phyloP scores from a whole-genome alignment of 2,797 vertebrate genomes.

The Rhabdophis nuchalis region DNA sequence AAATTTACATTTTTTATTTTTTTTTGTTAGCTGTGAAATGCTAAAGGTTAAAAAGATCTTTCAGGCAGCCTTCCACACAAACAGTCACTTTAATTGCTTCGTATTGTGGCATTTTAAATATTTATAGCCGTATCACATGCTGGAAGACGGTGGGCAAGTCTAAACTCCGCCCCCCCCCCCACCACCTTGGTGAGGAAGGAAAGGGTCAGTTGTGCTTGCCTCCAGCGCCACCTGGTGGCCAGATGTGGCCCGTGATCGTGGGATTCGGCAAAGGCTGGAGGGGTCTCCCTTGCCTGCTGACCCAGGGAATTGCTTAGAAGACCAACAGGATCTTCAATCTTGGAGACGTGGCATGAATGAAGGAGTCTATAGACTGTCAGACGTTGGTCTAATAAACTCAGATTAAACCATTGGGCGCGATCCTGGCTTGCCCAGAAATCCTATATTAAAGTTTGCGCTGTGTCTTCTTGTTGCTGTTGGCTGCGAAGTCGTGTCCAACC shows the following conservation, averaged over 20 bases:
- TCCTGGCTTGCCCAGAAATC: neutral
- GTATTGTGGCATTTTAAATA: slow-evolving; percentile 62
- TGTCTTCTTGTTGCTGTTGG: too few relatives aligned
- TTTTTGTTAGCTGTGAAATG: slow-evolving; percentile 34
- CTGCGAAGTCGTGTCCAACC: too few relatives aligned
- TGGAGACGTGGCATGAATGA: neutral
- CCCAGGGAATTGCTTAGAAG: fast-evolving
- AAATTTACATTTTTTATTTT: neutral
- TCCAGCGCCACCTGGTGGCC: slow-evolving; percentile 75
- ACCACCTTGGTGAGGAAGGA: fast-evolving
- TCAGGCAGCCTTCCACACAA: slow-evolving; percentile 43
- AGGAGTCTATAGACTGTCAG: neutral
- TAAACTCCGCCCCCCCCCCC: fast-evolving
- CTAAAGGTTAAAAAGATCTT: slow-evolving; percentile 51
- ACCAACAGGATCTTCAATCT: neutral
- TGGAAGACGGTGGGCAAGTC: neutral
- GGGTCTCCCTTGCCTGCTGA: neutral
- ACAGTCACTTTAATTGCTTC: slow-evolving; percentile 59
- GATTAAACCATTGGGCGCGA: neutral
- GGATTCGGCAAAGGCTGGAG: neutral
- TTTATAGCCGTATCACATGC: slow-evolving; percentile 30
- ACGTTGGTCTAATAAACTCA: neutral
- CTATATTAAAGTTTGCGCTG: neutral
- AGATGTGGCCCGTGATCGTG: neutral
- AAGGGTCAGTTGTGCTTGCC: slow-evolving; percentile 55